Conservation (phyloP, 1,140 invertebrate genomes). For the Rhopalosiphum padi region DNA sequence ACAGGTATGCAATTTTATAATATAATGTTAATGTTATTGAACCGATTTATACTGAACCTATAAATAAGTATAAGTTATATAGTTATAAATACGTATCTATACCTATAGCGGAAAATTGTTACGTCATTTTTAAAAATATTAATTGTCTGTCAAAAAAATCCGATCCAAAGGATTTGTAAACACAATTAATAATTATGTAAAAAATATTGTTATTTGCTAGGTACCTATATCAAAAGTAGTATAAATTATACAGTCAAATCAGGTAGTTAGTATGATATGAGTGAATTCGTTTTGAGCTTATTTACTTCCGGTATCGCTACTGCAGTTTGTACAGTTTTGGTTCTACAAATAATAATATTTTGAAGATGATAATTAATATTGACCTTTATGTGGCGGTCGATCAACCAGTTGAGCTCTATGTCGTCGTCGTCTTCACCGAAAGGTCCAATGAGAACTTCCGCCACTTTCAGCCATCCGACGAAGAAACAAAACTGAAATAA, state of each 20-base stretch:
- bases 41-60: neutral
- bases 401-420: slow-evolving; percentile 89
- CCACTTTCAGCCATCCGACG: slow-evolving; percentile 95
- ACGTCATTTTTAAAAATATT: neutral
- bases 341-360: neutral
- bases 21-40: neutral
- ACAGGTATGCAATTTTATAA: neutral
- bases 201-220: neutral
- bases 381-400: slow-evolving; percentile 88
- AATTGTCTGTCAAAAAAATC: neutral
- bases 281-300: neutral
- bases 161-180: neutral
- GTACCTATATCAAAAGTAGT: neutral
- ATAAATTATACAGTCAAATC: neutral
- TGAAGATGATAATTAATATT: neutral
- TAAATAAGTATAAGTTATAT: neutral
- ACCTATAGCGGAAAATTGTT: neutral
- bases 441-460: slow-evolving; percentile 88
- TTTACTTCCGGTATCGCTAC: neutral
- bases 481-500: slow-evolving; percentile 91
- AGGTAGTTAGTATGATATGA: neutral
- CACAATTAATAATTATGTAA: neutral
- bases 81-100: no score
- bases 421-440: slow-evolving; percentile 96
- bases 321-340: neutral